A percentile compares a stretch with the other conserved stretches of the same genome.
phyloP scores from a whole-genome alignment of 2,113 vertebrate genomes.

The Tragelaphus strepsiceros region DNA sequence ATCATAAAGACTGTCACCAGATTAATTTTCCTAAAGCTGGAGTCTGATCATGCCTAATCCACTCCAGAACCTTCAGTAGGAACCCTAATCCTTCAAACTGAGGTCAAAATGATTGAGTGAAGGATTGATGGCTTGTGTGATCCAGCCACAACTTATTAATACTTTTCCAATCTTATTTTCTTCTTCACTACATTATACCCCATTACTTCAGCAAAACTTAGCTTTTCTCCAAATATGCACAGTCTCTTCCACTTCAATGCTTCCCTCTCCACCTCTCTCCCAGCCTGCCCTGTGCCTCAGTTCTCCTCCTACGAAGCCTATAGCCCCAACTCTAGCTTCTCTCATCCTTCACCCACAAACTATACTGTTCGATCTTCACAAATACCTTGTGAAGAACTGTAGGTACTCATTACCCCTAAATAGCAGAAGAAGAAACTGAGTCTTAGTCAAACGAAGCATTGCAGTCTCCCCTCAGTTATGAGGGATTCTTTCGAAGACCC shows the following conservation, averaged over 20 bases:
- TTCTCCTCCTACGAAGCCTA: background rate
- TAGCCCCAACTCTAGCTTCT: background rate
- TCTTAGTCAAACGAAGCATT: background rate
- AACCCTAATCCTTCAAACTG: background rate
- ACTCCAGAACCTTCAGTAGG: background rate
- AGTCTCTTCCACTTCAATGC: background rate
- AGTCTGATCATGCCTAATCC: background rate
- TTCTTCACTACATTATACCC: background rate
- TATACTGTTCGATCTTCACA: background rate
- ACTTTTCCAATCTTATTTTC: background rate
- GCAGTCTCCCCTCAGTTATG: background rate
- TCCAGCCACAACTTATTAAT: background rate
- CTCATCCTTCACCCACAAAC: background rate
- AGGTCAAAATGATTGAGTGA: background rate
- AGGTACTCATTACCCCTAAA: background rate
- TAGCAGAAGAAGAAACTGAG: background rate
- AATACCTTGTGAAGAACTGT: background rate
- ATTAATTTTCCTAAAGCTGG: background rate
- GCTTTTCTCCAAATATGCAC: background rate
- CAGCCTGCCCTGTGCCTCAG: background rate
- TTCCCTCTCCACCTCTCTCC: background rate
- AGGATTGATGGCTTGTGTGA: background rate
- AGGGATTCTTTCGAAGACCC: background rate
- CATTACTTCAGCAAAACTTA: background rate
- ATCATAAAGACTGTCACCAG: background rate